Evolutionary conservation across 2,113 vertebrate genomes (phyloP), one percentile per base, ranked within the genome.

Genomic region (Gallinago media): DNA sequence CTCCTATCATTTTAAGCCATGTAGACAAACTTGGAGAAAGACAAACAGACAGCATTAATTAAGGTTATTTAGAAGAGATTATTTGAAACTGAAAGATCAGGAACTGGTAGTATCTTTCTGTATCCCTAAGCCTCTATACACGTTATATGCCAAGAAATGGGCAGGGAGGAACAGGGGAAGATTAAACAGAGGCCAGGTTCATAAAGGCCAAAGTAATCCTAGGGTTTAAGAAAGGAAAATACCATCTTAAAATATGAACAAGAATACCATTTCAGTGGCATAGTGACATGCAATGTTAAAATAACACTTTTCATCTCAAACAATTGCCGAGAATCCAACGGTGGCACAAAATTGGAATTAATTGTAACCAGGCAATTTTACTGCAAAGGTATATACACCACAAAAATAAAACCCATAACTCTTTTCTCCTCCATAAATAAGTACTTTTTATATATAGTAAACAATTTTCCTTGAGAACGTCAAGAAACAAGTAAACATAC

Each of bases 101-200:
- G 85, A 11, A 74, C 25, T 7, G 72, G 47, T 58, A 76, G 34
- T 54, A 80, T n/a, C 46, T 34, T 89, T 49, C 70, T 56, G 20
- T 46, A 66, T 50, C 14, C 70, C 63, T 88, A 79, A 71, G 9
- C 47, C 26, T 67, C 84, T 75, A 36, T 31, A 23, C 23, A 72
- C 70, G 63, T 76, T 29, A 63, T 20, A 75, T 9, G 12, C 31
- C 40, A 75, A 86, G 19, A 82, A n/a, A 26, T 36, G 4, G 18
- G 47, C 1, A 2, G 4, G 8, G 8, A 27, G 3, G 31, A 22
- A 13, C 13, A 2, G 3, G 6, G 12, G 31, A 34, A 54, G 3
- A 82, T 14, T 36, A 70, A 56, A 49, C 8, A 89, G 15, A 56
- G 47, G 46, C 8, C 14, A 56, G 13, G 6, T 49, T 82, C 22